Percentiles rank a stretch among this genome's conserved stretches.
These are phyloP conservation scores for Andrena flavipes DNA, from an alignment of 2,888 invertebrate genomes.

Conservation along the genomic window DNA sequence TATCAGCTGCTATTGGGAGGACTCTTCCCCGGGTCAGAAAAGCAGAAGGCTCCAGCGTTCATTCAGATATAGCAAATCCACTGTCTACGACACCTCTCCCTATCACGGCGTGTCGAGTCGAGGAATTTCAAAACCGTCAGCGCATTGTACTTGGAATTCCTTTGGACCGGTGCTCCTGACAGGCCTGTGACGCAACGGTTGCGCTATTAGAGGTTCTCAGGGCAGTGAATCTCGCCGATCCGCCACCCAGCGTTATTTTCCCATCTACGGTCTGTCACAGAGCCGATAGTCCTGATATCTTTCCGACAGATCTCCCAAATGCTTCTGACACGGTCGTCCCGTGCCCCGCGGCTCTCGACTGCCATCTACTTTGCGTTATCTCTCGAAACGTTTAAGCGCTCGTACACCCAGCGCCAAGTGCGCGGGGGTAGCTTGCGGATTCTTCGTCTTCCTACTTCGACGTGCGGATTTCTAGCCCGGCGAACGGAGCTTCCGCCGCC, in stretches of 20 bases:
- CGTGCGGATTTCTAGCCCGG: no score
- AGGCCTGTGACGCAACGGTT: conserved; percentile 36
- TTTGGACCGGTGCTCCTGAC: conserved; percentile 46
- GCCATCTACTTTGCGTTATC: background rate
- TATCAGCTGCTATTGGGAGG: background rate
- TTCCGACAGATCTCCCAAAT: conserved; percentile 41
- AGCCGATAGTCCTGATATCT: conserved; percentile 37
- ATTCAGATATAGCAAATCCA: no score
- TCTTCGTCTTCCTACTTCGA: background rate
- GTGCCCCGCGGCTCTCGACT: background rate
- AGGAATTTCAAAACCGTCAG: conserved; percentile 35
- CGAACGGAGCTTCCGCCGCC: background rate
- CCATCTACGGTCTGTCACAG: conserved; percentile 42
- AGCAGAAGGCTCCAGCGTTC: no score
- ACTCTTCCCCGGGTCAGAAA: background rate
- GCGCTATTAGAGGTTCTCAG: conserved; percentile 37
- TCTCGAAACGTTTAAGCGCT: conserved; percentile 7
- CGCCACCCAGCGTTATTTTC: conserved; percentile 32
- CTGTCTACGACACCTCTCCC: conserved; percentile 21
- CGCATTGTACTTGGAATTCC: conserved; percentile 49
- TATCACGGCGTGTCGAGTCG: conserved; percentile 39
- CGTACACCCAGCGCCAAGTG: background rate
- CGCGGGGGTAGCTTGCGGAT: background rate
- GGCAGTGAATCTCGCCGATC: background rate
- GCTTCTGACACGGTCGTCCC: conserved; percentile 31